Base-by-base conservation (phyloP, 2,888 invertebrate genomes). In the Flabesymbios commensalis region DNA sequence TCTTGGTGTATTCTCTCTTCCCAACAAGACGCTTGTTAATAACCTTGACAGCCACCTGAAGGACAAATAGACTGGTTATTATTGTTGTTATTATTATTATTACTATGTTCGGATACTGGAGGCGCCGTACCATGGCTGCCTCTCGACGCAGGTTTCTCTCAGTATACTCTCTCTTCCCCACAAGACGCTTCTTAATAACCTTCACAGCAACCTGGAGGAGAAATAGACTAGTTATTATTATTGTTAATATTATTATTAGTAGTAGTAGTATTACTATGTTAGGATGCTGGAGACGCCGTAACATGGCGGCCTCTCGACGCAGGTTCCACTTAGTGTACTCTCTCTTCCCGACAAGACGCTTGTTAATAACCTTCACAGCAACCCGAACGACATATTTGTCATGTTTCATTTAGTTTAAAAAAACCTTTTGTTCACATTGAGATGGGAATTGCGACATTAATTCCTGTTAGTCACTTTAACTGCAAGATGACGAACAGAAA, bases 21-120 rank as follows among this genome's bases (percentile, higher is more conserved):
- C 73, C 57, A 1, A 78, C 67, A 3, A 71, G 68, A 36, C 71
- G 73, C 65, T 79, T 79, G 33, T 74, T 64, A 1, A 79, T 74
- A 4, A 78, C 70, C 64, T 79, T 79, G 19, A 79, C 75, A 3
- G 79, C 79, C 36, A 79, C 77, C 78, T 78, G 49, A 29, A 36
- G 39, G 39, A 49, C 5, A 28, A 10, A 28, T 10, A 22, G 10
- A 45, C 14, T 7, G 45, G 22, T 45, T 17, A 17, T 17, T 22
- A 45, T 17, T 19, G 7, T 45, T 24, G n/a, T n/a, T n/a, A n/a
- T n/a, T n/a, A n/a, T n/a, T n/a, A n/a, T n/a, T n/a, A n/a, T n/a
- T n/a, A 76, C 69, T 54, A 79, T 72, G 61, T 78, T 75, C 1
- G 75, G 76, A 53, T 79, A 78, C 3, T 71, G 64, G 19, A 79